These are phyloP conservation scores for Callionymus lyra DNA, from an alignment of 2,113 vertebrate genomes.

Conservation along the genomic window DNA sequence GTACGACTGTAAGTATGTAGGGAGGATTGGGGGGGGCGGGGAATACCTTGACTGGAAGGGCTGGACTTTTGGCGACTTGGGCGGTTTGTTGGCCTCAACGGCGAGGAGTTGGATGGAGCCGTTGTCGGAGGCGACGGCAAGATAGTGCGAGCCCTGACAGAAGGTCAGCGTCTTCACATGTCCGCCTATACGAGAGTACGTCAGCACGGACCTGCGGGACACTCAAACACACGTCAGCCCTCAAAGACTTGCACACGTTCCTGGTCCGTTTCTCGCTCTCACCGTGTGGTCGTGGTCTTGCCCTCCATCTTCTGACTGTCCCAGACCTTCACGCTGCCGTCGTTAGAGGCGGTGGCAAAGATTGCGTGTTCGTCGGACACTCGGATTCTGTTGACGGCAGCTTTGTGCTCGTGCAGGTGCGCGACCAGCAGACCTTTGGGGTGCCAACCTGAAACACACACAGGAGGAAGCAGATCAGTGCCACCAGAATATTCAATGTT, in stretches of 20 bases:
- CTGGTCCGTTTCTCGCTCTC: neutral
- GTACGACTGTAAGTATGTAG: no score
- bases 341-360: slow-evolving; percentile 94
- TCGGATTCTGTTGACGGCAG: slow-evolving; percentile 85
- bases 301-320: slow-evolving; percentile 99
- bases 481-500: no score
- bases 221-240: no score
- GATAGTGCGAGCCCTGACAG: slow-evolving; percentile 93
- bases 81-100: slow-evolving; percentile 87
- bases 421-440: slow-evolving; percentile 92
- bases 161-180: slow-evolving; percentile 88
- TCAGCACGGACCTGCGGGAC: slow-evolving; percentile 80
- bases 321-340: slow-evolving; percentile 96
- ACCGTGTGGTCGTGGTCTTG: slow-evolving; percentile 96
- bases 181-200: slow-evolving; percentile 86
- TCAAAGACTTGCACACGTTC: neutral
- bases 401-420: slow-evolving; percentile 96
- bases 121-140: slow-evolving; percentile 89
- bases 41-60: slow-evolving; percentile 85
- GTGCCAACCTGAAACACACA: slow-evolving; percentile 77
- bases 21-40: no score
- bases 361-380: slow-evolving; percentile 95
- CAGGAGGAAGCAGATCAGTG: neutral
- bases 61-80: slow-evolving; percentile 93
- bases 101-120: slow-evolving; percentile 88